Evolutionary conservation across 2,113 vertebrate species (phyloP), one percentile per base, ranked within the genome.

Genomic region (Chaetorhynchus papuensis): DNA sequence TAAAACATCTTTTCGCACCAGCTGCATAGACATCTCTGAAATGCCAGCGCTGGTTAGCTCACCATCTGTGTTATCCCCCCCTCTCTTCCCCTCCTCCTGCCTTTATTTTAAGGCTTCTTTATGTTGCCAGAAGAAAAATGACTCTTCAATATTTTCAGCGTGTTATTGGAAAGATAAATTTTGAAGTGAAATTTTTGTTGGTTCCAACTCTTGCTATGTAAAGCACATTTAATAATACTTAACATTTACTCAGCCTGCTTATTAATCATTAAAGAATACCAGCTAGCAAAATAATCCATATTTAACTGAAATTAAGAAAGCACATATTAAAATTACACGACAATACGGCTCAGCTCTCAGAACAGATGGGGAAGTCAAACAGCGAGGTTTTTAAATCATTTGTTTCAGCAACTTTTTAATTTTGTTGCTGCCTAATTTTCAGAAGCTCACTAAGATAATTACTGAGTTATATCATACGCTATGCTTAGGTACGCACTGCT

Each of bases 21-120:
- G 93, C 83, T 95, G 82, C 78, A 63, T 37, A 92, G 97, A 77
- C 81, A 83, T 68, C 88, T 78, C 89, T 77, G 56, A 97, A 97
- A 94, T 96, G 92, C 91, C 96, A 96, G 54, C 0, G 3, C 64
- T 83, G 59, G 66, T 88, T 85, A 89, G 68, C 45, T 81, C 76
- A 75, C 94, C 94, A 97, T 95, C 95, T 97, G 96, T 75, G 91
- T 87, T 91, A 92, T 39, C 71, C 61, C 33, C n/a, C 47, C 70
- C 39, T 33, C 47, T 52, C 54, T 72, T 53, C 42, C 80, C 64
- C 52, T 69, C 84, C 84, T 92, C 94, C 74, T 1, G 41, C 83
- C 82, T 91, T 94, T 95, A 95, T 96, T 97, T 96, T 96, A 92
- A 96, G 93, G 41, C 79, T 93, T 82, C 82, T 96, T 93, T 90